These are phyloP conservation scores for Sisyra terminalis DNA, from an alignment of 2,888 invertebrate species.

Conservation along the genomic window DNA sequence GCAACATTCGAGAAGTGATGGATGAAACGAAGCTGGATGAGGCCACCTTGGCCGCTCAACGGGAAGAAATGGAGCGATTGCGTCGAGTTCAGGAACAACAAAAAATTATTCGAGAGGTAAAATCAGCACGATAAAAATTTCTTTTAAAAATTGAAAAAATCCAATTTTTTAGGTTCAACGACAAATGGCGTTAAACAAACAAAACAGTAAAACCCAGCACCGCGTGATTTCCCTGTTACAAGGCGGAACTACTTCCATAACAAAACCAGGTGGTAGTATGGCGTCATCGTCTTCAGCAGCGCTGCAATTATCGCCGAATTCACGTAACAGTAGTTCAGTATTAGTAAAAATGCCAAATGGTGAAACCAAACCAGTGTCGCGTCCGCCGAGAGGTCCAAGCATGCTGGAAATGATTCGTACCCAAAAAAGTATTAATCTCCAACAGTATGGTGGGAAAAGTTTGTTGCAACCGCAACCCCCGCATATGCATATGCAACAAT, in stretches of 20 bases:
- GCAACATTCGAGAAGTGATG: constrained; percentile 86
- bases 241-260: constrained; percentile 39
- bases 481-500: not conserved
- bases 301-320: not conserved
- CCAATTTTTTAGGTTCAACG: constrained; percentile 37
- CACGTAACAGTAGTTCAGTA: constrained; percentile 22
- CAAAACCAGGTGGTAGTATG: constrained; percentile 20
- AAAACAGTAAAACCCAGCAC: constrained; percentile 47
- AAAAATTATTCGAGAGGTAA: constrained; percentile 53
- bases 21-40: constrained; percentile 86
- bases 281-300: not conserved
- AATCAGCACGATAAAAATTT: no score
- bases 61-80: constrained; percentile 80
- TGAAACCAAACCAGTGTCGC: constrained; percentile 27
- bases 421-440: constrained; percentile 17
- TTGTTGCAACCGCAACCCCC: not conserved
- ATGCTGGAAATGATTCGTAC: constrained; percentile 25
- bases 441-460: constrained; percentile 8
- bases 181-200: constrained; percentile 58
- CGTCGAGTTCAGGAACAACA: constrained; percentile 75
- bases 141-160: no score
- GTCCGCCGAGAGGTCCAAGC: constrained; percentile 20
- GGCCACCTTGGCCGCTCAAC: constrained; percentile 79
- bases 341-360: constrained; percentile 28
- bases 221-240: constrained; percentile 55